Evolutionary conservation across 2,888 invertebrate species (phyloP), one percentile per base, ranked within the genome.

Genomic region (Chymomyza caudatula): DNA sequence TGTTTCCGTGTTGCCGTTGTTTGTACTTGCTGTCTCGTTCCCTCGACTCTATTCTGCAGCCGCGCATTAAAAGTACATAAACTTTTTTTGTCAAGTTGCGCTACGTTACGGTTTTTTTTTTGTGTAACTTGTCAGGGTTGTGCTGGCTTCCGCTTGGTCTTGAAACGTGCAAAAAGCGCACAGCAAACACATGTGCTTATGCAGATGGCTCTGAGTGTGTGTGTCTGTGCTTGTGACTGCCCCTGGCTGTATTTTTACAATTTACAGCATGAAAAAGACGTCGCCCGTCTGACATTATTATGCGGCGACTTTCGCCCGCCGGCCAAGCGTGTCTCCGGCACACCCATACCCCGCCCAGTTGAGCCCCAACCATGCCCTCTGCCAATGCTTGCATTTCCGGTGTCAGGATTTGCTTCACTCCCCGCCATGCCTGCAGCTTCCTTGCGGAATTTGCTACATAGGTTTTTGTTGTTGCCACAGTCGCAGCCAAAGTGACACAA

Each of bases 251-350:
- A 77, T 82, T 79, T 79, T 82, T 77, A 71, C 76, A 74, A 80
- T 83, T 80, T 80, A 76, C 84, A 73, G 74, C 75, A 68, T 73
- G 77, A 81, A 82, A 84, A 82, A 84, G 79, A 79, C 76, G 82
- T 84, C 82, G 82, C 82, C 82, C 76, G 82, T 74, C 73, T 78
- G 85, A 82, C 82, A 82, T 82, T 84, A 82, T 79, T 76, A 78
- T 79, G 79, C 77, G 77, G 76, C 75, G 81, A 75, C 77, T 74
- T 77, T 73, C 44, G 71, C 77, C 75, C 51, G 29, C 51, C 59
- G 37, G 52, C 57, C 42, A 47, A 22, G 57, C 19, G 43, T 17
- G 56, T 42, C 19, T 37, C 42, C 20, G 20, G 47, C 19, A 22
- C 17, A 20, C 43, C 19, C 29, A 73, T 63, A 63, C 64, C 69